Evolutionary conservation across 2,888 invertebrate genomes (phyloP), one percentile per base, ranked within the genome.

Genomic region (Zaprionus obscuricornis): DNA sequence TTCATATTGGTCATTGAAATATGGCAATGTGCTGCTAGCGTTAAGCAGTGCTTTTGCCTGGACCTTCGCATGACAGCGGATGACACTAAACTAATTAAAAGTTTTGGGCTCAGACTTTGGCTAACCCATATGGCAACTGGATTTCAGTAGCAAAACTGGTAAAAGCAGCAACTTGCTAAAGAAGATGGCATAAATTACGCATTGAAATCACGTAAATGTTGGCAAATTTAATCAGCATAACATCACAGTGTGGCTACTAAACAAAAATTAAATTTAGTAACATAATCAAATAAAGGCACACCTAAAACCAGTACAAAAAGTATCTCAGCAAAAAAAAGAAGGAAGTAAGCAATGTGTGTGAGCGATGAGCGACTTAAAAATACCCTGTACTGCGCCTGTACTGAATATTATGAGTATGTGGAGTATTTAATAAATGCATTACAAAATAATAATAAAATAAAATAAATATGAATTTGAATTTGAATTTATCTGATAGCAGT

Each of bases 131-230:
- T 65, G 77, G 75, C 67, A 42, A 43, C 36, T 46, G 29, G 33
- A 22, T 11, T 27, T 46, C n/a, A 26, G 22, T 26, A 18, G 43
- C 18, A 20, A n/a, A n/a, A n/a, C n/a, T n/a, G n/a, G n/a, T 3
- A 33, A 14, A n/a, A 26, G 7, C 29, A 29, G 7, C 11, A 13
- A 26, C 26, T 11, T 13, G 39, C 8, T 29, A n/a, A n/a, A 24
- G 34, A 47, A 56, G 51, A 37, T 64, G 50, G 57, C 63, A 66
- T 71, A 77, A 74, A 83, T 79, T 79, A 74, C 74, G 81, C 59
- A 79, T 79, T 83, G 79, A 83, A 79, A 79, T 83, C 79, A 79
- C 79, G 79, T 79, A 83, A 78, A 83, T 81, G 81, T 49, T 76
- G 68, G 64, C 69, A 77, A 79, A 79, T 83, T 79, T 83, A 79